These are phyloP conservation scores for Hemicentrotus pulcherrimus DNA, from an alignment of 35 echinoderm and acorn worm species.

Conservation along the genomic window DNA sequence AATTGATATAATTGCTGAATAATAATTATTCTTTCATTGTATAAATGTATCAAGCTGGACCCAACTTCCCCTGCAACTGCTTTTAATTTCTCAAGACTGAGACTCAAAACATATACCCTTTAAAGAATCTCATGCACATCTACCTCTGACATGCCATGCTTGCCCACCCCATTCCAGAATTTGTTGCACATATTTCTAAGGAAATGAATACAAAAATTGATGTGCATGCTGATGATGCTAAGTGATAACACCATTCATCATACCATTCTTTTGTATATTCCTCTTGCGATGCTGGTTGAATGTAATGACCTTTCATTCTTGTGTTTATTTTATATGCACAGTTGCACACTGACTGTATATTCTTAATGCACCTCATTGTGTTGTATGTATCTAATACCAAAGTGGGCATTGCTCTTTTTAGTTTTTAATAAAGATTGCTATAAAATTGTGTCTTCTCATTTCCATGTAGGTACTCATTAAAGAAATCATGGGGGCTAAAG, in stretches of 20 bases:
- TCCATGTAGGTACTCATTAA: background rate
- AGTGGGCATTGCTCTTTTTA: background rate
- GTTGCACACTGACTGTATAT: background rate
- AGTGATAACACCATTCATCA: background rate
- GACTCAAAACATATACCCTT: background rate
- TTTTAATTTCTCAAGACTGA: background rate
- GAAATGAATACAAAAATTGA: background rate
- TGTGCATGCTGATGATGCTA: background rate
- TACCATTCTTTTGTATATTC: background rate
- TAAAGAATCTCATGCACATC: background rate
- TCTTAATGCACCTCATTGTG: background rate
- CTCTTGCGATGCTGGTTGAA: background rate
- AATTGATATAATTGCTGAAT: too few species aligned
- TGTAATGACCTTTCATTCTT: background rate
- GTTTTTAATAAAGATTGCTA: background rate
- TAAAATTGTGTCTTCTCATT: background rate
- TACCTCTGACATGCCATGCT: background rate
- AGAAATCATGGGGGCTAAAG: background rate
- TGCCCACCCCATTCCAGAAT: background rate
- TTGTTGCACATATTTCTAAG: background rate
- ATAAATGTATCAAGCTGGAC: too few species aligned
- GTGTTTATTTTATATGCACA: background rate
- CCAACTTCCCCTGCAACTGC: too few species aligned
- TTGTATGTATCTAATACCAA: background rate
- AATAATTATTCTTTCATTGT: too few species aligned